A percentile compares a stretch with the other conserved stretches of the same genome.
Conservation (phyloP, 1,140 invertebrate species). For the Sarcophaga bullata region DNA sequence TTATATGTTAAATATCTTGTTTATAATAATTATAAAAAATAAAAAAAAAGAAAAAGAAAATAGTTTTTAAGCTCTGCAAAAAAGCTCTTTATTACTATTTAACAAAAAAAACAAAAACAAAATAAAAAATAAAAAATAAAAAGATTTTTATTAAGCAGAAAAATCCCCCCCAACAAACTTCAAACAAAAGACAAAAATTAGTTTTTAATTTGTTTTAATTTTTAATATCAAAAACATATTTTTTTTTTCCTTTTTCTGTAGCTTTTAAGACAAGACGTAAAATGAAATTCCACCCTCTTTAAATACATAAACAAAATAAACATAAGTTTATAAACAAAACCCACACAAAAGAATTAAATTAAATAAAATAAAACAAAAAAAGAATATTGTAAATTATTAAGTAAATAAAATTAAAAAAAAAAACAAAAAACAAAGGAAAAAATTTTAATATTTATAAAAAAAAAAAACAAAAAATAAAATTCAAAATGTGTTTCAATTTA, state of each 20-base stretch:
- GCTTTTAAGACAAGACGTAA: not conserved
- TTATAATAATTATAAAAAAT: too few relatives aligned
- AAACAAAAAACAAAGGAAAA: too few relatives aligned
- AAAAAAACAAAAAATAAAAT: too few relatives aligned
- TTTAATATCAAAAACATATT: not conserved
- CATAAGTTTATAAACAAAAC: not conserved
- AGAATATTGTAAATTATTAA: not conserved
- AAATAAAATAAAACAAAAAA: not conserved
- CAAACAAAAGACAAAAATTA: slow-evolving; percentile 16
- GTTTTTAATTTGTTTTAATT: not conserved
- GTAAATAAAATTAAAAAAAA: too few relatives aligned
- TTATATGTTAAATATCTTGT: not conserved
- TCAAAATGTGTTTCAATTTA: too few relatives aligned
- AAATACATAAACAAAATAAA: not conserved
- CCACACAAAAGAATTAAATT: not conserved
- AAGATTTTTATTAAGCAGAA: not conserved
- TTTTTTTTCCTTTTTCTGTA: not conserved
- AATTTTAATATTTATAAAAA: too few relatives aligned
- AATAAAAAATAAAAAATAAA: too few relatives aligned
- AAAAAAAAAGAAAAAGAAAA: not conserved
- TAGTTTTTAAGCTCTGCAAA: not conserved
- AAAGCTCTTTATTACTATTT: not conserved
- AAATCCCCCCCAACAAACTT: not conserved
- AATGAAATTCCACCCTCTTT: not conserved
- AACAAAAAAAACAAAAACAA: not conserved